Evolutionary conservation across 2,797 vertebrate genomes (phyloP).

Genomic region (Enteromius fasciolatus): DNA sequence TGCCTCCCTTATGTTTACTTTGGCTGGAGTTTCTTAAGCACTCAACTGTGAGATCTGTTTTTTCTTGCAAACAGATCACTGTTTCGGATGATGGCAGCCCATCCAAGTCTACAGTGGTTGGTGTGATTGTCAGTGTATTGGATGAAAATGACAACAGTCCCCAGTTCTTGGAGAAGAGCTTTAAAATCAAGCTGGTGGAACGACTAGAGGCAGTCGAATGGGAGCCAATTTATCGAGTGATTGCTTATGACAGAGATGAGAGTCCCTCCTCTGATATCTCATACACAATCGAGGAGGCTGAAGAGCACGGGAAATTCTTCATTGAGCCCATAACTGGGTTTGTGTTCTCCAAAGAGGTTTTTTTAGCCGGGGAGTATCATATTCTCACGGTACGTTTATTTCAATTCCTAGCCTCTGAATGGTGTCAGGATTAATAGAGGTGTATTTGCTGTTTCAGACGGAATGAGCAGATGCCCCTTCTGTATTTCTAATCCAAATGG

Average conservation of each 20-base stretch:
- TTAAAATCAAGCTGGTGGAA: conserved; percentile 82
- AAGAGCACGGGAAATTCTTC: conserved; percentile 83
- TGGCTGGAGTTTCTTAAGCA: conserved; percentile 5
- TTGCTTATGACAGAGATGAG: conserved; percentile 83
- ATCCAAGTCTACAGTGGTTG: conserved; percentile 74
- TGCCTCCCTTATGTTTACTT: background rate
- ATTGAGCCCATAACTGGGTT: conserved; percentile 85
- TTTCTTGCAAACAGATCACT: conserved; percentile 72
- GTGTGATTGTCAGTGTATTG: conserved; percentile 83
- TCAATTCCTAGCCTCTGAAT: conserved; percentile 27
- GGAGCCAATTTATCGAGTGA: conserved; percentile 82
- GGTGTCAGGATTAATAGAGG: background rate
- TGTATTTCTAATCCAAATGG: conserved; percentile 4
- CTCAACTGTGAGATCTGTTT: conserved; percentile 4
- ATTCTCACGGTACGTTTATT: conserved; percentile 82
- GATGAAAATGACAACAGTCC: conserved; percentile 88
- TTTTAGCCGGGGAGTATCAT: conserved; percentile 82
- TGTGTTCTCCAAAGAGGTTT: conserved; percentile 84
- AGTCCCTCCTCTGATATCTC: conserved; percentile 85
- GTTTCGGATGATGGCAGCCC: conserved; percentile 81
- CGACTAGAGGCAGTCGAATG: conserved; percentile 70
- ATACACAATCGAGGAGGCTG: conserved; percentile 85
- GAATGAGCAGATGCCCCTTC: background rate
- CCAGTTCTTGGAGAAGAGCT: conserved; percentile 86
- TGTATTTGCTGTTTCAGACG: background rate